phyloP scores from a whole-genome alignment of 2,888 invertebrate genomes.

The Andrena dorsata region DNA sequence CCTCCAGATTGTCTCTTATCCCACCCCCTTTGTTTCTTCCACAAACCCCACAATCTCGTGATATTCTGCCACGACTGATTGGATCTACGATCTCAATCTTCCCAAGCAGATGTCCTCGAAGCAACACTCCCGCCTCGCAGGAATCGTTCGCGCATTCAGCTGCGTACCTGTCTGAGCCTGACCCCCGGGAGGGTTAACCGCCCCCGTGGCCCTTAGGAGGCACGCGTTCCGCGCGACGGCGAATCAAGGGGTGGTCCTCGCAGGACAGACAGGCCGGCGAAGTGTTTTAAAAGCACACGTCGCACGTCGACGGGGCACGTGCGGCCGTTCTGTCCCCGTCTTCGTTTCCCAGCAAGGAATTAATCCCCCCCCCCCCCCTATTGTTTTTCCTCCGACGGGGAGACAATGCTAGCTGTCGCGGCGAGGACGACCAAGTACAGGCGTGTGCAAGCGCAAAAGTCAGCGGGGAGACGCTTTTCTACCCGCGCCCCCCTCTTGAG shows the following conservation, averaged over 20 bases:
- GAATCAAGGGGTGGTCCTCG: slow-evolving; percentile 42
- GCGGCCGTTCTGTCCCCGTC: slow-evolving; percentile 32
- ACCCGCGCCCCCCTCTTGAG: slow-evolving; percentile 10
- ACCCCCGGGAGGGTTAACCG: slow-evolving; percentile 4
- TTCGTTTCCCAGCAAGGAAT: slow-evolving; percentile 42
- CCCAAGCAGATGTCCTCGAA: too few species aligned
- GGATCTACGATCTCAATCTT: too few species aligned
- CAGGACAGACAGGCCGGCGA: slow-evolving; percentile 16
- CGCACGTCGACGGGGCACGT: slow-evolving; percentile 45
- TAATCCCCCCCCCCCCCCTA: slow-evolving; percentile 37
- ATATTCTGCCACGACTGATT: too few species aligned
- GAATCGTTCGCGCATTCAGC: too few species aligned
- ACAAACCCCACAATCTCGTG: too few species aligned
- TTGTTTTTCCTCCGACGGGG: slow-evolving; percentile 41
- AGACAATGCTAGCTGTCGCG: slow-evolving; percentile 53
- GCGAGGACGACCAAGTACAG: slow-evolving; percentile 20
- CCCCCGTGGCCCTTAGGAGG: slow-evolving; percentile 14
- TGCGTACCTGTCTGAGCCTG: slow-evolving; percentile 17
- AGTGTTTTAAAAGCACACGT: slow-evolving; percentile 47
- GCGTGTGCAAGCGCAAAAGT: slow-evolving; percentile 50
- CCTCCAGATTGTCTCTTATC: too few species aligned
- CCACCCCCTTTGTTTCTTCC: too few species aligned
- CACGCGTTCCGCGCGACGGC: slow-evolving; percentile 35
- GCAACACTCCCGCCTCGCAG: too few species aligned
- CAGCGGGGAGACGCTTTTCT: slow-evolving; percentile 39